These are phyloP conservation scores for Catharus bicknelli DNA, from an alignment of 2,113 vertebrate species.

Conservation along the genomic window DNA sequence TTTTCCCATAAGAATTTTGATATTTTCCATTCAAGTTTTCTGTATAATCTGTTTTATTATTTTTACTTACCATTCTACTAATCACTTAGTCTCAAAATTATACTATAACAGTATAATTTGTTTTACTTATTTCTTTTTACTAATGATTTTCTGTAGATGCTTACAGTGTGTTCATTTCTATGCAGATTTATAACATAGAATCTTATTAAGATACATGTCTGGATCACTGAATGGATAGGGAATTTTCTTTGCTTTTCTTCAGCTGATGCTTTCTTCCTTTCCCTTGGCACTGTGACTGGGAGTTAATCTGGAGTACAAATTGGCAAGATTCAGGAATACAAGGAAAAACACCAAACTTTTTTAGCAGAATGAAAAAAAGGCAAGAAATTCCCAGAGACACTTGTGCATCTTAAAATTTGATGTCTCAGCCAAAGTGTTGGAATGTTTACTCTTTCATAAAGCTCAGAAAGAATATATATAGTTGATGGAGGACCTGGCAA, in stretches of 20 bases:
- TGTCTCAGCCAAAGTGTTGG: background rate
- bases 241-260: background rate
- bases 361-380: background rate
- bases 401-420: background rate
- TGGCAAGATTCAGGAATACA: background rate
- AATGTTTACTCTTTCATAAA: background rate
- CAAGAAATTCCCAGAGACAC: background rate
- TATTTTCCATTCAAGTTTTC: background rate
- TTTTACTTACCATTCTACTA: background rate
- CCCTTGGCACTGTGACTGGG: background rate
- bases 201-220: background rate
- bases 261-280: background rate
- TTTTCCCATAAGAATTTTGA: background rate
- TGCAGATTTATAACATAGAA: background rate
- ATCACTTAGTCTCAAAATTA: background rate
- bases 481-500: background rate
- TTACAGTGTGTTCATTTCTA: background rate
- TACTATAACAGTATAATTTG: background rate
- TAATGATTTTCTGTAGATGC: background rate
- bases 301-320: background rate
- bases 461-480: background rate
- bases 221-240: background rate
- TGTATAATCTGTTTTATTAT: background rate
- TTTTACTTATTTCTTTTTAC: background rate
- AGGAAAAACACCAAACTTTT: background rate